Percentiles rank a stretch among this genome's conserved stretches.
Conservation (phyloP, 2,797 vertebrate genomes). For the Geotria australis region DNA sequence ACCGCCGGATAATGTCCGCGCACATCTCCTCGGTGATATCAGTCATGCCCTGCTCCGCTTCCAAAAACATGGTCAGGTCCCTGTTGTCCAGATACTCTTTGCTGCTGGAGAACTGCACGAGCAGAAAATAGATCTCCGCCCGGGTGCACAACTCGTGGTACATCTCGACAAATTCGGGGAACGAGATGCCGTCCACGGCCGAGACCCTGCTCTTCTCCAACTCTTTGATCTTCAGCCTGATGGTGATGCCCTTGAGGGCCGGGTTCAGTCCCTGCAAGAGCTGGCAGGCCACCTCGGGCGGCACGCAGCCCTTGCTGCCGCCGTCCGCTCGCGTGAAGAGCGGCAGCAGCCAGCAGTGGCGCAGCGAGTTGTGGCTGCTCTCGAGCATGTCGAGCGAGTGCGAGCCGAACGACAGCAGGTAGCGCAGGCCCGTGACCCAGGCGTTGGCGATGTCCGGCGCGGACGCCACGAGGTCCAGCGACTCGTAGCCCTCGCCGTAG, state of each 20-base stretch:
- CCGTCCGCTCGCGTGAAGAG: constrained; percentile 50
- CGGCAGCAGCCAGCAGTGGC: constrained; percentile 42
- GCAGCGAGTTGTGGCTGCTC: constrained; percentile 32
- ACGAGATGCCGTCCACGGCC: constrained; percentile 62
- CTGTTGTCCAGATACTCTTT: constrained; percentile 69
- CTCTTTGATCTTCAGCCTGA: constrained; percentile 78
- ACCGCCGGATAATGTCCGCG: constrained; percentile 45
- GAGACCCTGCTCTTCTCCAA: constrained; percentile 90
- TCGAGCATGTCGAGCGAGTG: constrained; percentile 32
- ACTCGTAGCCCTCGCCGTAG: constrained; percentile 77
- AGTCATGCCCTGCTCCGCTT: constrained; percentile 68
- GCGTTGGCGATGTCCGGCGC: constrained; percentile 89
- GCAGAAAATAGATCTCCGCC: constrained; percentile 73
- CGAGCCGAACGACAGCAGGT: constrained; percentile 58
- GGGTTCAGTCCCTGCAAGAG: constrained; percentile 62
- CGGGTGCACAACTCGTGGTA: constrained; percentile 79
- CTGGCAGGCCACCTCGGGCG: constrained; percentile 54
- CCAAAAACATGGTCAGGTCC: constrained; percentile 72
- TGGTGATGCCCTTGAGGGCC: constrained; percentile 67
- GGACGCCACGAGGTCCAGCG: constrained; percentile 70
- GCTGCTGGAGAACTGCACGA: constrained; percentile 90
- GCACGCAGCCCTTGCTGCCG: constrained; percentile 60
- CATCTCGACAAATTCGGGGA: constrained; percentile 79
- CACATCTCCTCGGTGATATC: constrained; percentile 58
- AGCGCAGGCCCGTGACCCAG: constrained; percentile 82